phyloP scores from a whole-genome alignment of 2,888 invertebrate genomes.

The Seladonia tumulorum region DNA sequence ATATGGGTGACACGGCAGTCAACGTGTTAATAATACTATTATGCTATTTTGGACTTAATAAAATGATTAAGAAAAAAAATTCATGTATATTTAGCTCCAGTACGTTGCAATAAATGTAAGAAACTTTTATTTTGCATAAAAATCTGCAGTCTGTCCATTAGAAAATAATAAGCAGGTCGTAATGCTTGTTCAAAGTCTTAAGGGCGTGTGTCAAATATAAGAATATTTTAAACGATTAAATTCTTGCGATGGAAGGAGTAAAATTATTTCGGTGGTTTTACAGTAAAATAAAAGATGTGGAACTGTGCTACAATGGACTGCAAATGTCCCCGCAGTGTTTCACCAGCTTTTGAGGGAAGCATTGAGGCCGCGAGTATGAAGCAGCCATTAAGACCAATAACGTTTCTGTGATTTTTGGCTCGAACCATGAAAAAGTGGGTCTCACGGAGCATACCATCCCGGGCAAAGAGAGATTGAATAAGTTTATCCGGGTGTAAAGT shows the following conservation, averaged over 20 bases:
- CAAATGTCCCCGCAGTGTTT: background rate
- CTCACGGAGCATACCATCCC: conserved; percentile 15
- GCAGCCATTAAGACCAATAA: background rate
- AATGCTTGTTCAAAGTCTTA: too few species aligned
- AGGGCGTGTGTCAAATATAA: background rate
- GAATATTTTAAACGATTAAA: background rate
- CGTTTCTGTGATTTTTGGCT: background rate
- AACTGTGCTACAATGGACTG: background rate
- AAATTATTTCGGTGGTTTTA: background rate
- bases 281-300: background rate
- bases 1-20: too few species aligned
- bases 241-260: too few species aligned
- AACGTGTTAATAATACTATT: too few species aligned
- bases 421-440: background rate
- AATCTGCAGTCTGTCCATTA: too few species aligned
- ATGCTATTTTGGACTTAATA: too few species aligned
- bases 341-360: background rate
- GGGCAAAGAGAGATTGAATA: conserved; percentile 49
- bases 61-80: too few species aligned
- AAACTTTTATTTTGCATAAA: too few species aligned
- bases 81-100: too few species aligned
- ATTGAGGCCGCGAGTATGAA: background rate
- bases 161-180: too few species aligned
- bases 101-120: too few species aligned
- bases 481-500: conserved; percentile 60